Conservation (phyloP, 1,140 invertebrate genomes). For the Harpegnathos saltator region DNA sequence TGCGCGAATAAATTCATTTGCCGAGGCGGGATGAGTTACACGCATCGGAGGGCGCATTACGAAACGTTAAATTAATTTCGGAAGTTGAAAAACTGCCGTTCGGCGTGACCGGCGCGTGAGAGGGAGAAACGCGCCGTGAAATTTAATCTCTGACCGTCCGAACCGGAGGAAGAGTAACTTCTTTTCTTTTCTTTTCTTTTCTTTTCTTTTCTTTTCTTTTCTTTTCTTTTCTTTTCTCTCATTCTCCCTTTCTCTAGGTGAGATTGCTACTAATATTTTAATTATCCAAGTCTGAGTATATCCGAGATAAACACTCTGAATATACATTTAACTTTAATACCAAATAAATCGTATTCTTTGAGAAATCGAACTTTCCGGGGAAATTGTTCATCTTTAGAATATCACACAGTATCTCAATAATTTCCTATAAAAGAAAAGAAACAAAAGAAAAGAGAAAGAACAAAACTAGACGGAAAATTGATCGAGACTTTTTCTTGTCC, state of each 20-base stretch:
- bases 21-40: constrained; percentile 47
- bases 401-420: no score
- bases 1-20: constrained; percentile 68
- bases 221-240: background rate
- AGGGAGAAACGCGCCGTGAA: background rate
- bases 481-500: no score
- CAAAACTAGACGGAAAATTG: no score
- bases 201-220: no score
- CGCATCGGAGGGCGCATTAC: constrained; percentile 35
- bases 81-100: constrained; percentile 37
- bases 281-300: constrained; percentile 3
- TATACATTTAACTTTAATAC: no score
- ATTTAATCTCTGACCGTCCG: constrained; percentile 22
- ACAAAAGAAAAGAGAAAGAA: no score
- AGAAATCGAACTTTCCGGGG: no score
- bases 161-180: constrained; percentile 4
- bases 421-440: no score
- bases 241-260: constrained; percentile 15
- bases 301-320: background rate
- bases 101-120: constrained; percentile 1
- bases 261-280: background rate
- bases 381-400: no score
- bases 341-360: no score
- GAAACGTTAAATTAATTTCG: constrained; percentile 53
- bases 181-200: no score